Base-by-base conservation (phyloP, 2,797 vertebrate species). In the Gymnoscopelus braueri region DNA sequence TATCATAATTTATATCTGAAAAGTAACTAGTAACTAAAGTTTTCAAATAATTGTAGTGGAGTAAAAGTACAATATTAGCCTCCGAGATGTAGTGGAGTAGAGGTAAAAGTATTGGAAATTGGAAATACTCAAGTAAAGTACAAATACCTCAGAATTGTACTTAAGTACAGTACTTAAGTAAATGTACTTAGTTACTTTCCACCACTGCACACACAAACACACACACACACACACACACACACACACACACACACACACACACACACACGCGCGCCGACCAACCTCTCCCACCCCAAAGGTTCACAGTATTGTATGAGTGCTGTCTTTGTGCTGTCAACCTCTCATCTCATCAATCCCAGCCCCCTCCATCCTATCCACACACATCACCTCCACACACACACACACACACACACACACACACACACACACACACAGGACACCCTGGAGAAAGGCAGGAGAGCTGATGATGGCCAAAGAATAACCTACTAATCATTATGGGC, bases 401-500 rank as follows among this genome's bases (percentile, higher is more conserved):
- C 67, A 26, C 19, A 24, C 57, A n/a, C 32, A 10, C 59, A 19
- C 6, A 26, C 35, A 71, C 77, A 69, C 69, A 75, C 77, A 75
- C 67, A 26, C 19, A 24, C 57, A n/a, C 32, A 10, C 59, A 19
- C 6, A 26, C 35, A 71, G 69, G 84, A 71, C 66, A n/a, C 53
- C 56, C 57, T 2, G 14, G 49, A 79, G 76, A 85, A 80, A 87
- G 77, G 64, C 71, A 39, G 39, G 39, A 44, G 65, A 64, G 29
- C n/a, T n/a, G 68, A 73, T 84, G 84, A 87, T 69, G 51, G 73
- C 58, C 14, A n/a, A 79, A 86, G 82, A 91, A 89, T 82, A 87
- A 82, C 70, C 58, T 19, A 35, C 71, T 66, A 13, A 86, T 89
- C 78, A 48, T 79, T 81, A 67, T 50, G 59, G 76, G 82, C 85